Evolutionary conservation across 2,113 vertebrate species (phyloP).

Genomic region (Hyperoodon ampullatus): DNA sequence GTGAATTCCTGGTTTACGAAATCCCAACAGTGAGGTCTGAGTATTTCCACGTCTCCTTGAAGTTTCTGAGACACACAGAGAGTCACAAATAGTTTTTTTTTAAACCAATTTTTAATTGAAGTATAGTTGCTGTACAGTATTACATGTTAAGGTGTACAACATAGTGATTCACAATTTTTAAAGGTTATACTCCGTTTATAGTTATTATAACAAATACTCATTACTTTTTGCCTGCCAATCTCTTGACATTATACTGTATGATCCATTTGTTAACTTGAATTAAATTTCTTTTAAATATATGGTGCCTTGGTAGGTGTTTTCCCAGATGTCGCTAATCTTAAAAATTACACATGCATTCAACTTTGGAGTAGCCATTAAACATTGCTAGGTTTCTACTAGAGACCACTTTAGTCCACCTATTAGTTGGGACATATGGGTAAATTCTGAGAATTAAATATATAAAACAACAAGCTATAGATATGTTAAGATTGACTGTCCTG

Average conservation of each 20-base stretch:
- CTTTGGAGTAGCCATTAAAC: neutral
- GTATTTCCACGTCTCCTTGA: neutral
- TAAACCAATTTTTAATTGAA: neutral
- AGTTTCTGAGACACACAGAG: constrained; percentile 6
- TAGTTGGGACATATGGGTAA: neutral
- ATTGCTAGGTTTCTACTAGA: neutral
- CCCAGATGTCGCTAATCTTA: neutral
- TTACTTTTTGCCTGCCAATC: neutral
- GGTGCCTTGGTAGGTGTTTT: neutral
- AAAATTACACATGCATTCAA: neutral
- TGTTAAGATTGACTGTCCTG: neutral
- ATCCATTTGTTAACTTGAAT: constrained; percentile 18
- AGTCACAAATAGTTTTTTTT: neutral
- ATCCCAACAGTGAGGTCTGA: neutral
- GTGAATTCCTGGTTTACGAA: neutral
- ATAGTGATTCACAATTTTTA: neutral
- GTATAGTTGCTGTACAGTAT: neutral
- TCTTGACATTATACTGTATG: neutral
- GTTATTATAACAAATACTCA: neutral
- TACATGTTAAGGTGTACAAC: neutral
- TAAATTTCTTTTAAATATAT: neutral
- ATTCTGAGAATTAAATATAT: neutral
- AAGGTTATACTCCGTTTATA: neutral
- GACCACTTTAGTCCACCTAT: neutral
- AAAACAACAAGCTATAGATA: neutral